Evolutionary conservation across 37 sponge, comb jelly and placozoan genomes (phyloP).

Genomic region (Tethya wilhelma): DNA sequence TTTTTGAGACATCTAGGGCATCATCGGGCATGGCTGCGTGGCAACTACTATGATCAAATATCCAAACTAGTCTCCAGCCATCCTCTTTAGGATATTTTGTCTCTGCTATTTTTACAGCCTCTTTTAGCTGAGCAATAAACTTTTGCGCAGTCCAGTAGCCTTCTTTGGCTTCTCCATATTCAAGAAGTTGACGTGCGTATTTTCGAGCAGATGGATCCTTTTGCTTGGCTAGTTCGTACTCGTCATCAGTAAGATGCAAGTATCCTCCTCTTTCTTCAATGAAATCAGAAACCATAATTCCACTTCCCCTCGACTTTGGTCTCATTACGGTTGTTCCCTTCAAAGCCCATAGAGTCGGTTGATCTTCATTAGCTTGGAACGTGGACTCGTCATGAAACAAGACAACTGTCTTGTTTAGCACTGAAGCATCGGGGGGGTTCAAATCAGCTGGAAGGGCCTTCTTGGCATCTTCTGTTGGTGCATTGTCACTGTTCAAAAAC

Average conservation of each 20-base stretch:
- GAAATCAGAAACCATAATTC: constrained; percentile 63
- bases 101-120: constrained; percentile 50
- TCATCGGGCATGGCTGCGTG: constrained; percentile 58
- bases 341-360: constrained; percentile 13
- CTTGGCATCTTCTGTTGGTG: constrained; percentile 36
- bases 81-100: constrained; percentile 54
- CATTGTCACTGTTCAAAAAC: constrained; percentile 13
- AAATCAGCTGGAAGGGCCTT: constrained; percentile 19
- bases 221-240: constrained; percentile 5
- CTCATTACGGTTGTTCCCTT: constrained; percentile 18
- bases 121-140: constrained; percentile 37
- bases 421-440: neutral
- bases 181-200: constrained; percentile 2
- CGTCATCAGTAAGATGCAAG: neutral
- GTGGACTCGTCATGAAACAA: constrained; percentile 44
- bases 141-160: constrained; percentile 45
- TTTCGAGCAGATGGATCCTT: neutral
- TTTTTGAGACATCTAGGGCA: constrained; percentile 33
- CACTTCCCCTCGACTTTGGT: constrained; percentile 33
- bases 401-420: constrained; percentile 22
- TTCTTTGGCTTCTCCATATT: constrained; percentile 17
- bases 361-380: constrained; percentile 43
- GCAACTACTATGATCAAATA: constrained; percentile 64
- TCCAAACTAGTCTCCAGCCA: constrained; percentile 42
- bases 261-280: constrained; percentile 41